phyloP scores from a whole-genome alignment of 2,113 vertebrate species.

The Sceloporus undulatus region DNA sequence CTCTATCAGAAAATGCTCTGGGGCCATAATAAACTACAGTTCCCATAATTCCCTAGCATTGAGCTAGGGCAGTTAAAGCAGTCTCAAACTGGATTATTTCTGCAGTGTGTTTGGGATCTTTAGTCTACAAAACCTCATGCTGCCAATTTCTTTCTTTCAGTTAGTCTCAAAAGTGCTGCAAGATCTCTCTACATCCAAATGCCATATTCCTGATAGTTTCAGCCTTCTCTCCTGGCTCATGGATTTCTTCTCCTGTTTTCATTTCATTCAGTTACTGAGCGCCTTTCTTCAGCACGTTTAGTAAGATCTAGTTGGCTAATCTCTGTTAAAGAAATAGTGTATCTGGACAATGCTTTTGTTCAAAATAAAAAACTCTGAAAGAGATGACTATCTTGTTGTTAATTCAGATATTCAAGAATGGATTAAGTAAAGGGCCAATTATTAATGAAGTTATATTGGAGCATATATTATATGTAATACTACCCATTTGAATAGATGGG shows the following conservation, averaged over 20 bases:
- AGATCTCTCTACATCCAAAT: too few relatives aligned
- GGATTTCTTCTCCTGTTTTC: neutral
- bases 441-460: neutral
- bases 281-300: neutral
- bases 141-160: too few relatives aligned
- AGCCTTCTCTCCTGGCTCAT: neutral
- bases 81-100: too few relatives aligned
- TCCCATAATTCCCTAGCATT: too few relatives aligned
- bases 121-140: too few relatives aligned
- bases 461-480: constrained; percentile 13
- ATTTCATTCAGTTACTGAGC: neutral
- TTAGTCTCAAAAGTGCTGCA: too few relatives aligned
- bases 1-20: too few relatives aligned
- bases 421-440: constrained; percentile 4
- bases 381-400: neutral
- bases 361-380: neutral
- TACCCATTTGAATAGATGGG: neutral
- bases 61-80: too few relatives aligned
- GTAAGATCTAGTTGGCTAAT: neutral
- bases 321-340: neutral
- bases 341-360: neutral
- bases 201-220: neutral
- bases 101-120: too few relatives aligned
- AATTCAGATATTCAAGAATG: constrained; percentile 5
- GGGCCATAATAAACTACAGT: too few relatives aligned